Conservation (phyloP, 2,797 vertebrate species). For the Petrocephalus schoutedeni region DNA sequence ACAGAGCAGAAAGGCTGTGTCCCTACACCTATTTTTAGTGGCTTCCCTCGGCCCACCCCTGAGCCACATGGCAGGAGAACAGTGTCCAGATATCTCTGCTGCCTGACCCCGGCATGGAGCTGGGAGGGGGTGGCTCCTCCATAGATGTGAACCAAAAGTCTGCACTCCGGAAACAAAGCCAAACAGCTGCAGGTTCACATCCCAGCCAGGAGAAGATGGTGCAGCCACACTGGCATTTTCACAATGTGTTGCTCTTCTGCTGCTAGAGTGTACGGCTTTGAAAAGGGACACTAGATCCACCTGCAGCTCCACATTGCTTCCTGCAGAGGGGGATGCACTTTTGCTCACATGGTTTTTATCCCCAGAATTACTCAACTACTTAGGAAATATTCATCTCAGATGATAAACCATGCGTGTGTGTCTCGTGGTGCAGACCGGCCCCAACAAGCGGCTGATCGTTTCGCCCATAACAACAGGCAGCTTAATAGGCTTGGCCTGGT, state of each 20-base stretch:
- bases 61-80: neutral
- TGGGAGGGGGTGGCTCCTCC: neutral
- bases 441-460: constrained; percentile 13
- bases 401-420: constrained; percentile 46
- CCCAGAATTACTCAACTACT: constrained; percentile 64
- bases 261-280: neutral
- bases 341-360: constrained; percentile 22
- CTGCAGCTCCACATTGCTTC: constrained; percentile 52
- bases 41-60: neutral
- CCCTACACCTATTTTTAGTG: neutral
- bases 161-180: neutral
- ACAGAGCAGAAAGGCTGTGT: neutral
- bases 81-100: neutral
- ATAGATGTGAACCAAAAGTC: neutral
- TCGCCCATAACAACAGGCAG: constrained; percentile 5
- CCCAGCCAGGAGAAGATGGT: neutral
- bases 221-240: neutral
- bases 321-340: constrained; percentile 54
- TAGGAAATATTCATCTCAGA: constrained; percentile 44
- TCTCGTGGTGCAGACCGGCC: constrained; percentile 47
- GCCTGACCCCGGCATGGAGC: neutral
- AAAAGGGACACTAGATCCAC: constrained; percentile 13
- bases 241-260: neutral
- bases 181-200: constrained; percentile 10
- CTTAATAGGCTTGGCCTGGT: constrained; percentile 17